Conservation (phyloP, 1,140 invertebrate species). For the Magallana ariakensis region DNA sequence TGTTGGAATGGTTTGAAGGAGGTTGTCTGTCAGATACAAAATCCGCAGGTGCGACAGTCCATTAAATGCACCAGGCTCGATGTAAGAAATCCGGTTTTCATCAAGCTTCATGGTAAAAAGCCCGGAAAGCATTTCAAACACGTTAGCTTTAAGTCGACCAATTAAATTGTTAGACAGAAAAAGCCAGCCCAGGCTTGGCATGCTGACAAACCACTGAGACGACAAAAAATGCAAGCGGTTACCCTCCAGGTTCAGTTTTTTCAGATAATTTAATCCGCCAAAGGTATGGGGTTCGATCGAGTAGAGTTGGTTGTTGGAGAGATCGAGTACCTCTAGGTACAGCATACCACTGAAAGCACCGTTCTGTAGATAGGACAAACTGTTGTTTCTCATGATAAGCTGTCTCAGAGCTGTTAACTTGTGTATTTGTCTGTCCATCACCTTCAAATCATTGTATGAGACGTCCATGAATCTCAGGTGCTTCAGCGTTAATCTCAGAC, state of each 20-base stretch:
- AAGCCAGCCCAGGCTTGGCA: constrained; percentile 68
- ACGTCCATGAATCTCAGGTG: neutral
- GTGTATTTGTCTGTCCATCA: constrained; percentile 65
- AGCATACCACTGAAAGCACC: constrained; percentile 73
- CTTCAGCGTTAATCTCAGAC: neutral
- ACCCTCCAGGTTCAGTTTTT: constrained; percentile 66
- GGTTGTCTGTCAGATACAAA: constrained; percentile 71
- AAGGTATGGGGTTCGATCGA: constrained; percentile 71
- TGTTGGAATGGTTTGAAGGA: constrained; percentile 59
- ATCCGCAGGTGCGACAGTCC: constrained; percentile 65
- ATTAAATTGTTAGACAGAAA: constrained; percentile 69
- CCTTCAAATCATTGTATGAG: constrained; percentile 60
- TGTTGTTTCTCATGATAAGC: constrained; percentile 71
- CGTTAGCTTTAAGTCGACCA: constrained; percentile 57
- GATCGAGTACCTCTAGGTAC: constrained; percentile 65
- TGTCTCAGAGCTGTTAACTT: constrained; percentile 62
- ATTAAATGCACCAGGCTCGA: constrained; percentile 65
- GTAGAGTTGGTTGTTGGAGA: constrained; percentile 70
- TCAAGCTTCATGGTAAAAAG: constrained; percentile 70
- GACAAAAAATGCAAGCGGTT: constrained; percentile 69
- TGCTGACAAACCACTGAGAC: constrained; percentile 68
- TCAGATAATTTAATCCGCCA: constrained; percentile 69
- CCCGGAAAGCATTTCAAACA: constrained; percentile 66
- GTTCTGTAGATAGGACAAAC: constrained; percentile 61
- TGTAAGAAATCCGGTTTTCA: constrained; percentile 65